A percentile compares a stretch with the other conserved stretches of the same genome.
Evolutionary conservation across 1,140 invertebrate genomes (phyloP).

Genomic region (Megathymus violae): DNA sequence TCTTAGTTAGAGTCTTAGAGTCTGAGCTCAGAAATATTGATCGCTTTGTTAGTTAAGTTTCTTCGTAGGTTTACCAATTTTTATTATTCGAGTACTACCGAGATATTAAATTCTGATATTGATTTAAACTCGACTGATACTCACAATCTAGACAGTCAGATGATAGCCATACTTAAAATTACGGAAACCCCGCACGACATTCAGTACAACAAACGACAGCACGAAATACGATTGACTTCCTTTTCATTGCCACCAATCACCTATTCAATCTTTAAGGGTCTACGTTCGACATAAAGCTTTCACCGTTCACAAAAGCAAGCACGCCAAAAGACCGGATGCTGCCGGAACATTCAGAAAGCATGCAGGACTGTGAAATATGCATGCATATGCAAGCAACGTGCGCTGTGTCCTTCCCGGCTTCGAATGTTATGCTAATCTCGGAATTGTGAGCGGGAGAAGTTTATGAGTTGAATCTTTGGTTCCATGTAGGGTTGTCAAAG

Average conservation of each 20-base stretch:
- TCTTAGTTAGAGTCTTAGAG: too few relatives aligned
- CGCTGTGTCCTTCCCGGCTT: slow-evolving; percentile 22
- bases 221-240: neutral
- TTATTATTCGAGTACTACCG: too few relatives aligned
- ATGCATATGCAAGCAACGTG: slow-evolving; percentile 30
- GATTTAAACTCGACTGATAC: too few relatives aligned
- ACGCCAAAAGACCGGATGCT: slow-evolving; percentile 21
- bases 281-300: slow-evolving; percentile 22
- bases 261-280: slow-evolving; percentile 17
- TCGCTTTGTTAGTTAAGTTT: too few relatives aligned
- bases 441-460: slow-evolving; percentile 29
- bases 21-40: too few relatives aligned
- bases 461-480: slow-evolving; percentile 30
- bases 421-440: slow-evolving; percentile 28
- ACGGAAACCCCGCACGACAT: too few relatives aligned
- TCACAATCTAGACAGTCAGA: too few relatives aligned
- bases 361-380: slow-evolving; percentile 28
- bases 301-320: slow-evolving; percentile 10
- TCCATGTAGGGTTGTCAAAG: slow-evolving; percentile 3
- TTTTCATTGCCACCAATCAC: neutral
- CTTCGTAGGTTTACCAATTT: too few relatives aligned
- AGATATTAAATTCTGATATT: too few relatives aligned
- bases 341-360: slow-evolving; percentile 14
- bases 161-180: too few relatives aligned
- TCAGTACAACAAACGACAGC: neutral